A percentile compares a stretch with the other conserved stretches of the same genome.
Conservation (phyloP, 1,140 invertebrate genomes). For the Drosophila funebris region DNA sequence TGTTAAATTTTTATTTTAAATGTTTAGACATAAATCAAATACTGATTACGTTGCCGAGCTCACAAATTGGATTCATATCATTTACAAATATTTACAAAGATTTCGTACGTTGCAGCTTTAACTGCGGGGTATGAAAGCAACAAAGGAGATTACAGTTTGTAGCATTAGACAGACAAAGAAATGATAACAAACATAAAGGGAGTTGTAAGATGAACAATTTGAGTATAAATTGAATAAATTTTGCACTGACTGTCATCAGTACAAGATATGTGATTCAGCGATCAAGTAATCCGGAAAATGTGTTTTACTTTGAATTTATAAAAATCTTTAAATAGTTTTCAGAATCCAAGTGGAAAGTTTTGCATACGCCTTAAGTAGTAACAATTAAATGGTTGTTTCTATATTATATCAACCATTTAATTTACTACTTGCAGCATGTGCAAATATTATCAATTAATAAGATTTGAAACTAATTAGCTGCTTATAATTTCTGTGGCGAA, state of each 20-base stretch:
- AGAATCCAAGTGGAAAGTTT: too few species aligned
- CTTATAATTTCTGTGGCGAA: constrained; percentile 1
- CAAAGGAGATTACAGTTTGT: not conserved
- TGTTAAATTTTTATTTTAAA: too few species aligned
- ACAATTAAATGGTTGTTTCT: constrained; percentile 60
- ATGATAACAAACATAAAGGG: constrained; percentile 2
- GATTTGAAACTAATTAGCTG: not conserved
- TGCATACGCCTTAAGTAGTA: constrained; percentile 66
- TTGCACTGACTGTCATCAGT: not conserved
- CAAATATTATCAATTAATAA: not conserved
- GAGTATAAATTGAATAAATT: constrained; percentile 49
- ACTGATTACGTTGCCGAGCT: too few species aligned
- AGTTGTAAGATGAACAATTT: not conserved
- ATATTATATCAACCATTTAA: constrained; percentile 38
- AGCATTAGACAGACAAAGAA: not conserved
- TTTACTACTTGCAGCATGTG: constrained; percentile 57
- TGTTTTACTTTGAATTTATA: not conserved
- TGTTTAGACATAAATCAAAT: too few species aligned
- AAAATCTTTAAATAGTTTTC: not conserved
- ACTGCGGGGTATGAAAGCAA: not conserved
- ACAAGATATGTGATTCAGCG: not conserved
- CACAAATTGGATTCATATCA: not conserved
- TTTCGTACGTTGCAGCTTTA: not conserved
- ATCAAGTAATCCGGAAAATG: not conserved
- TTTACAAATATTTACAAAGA: constrained; percentile 4